phyloP scores from a whole-genome alignment of 2,888 invertebrate genomes.

The Cantharis nigra region DNA sequence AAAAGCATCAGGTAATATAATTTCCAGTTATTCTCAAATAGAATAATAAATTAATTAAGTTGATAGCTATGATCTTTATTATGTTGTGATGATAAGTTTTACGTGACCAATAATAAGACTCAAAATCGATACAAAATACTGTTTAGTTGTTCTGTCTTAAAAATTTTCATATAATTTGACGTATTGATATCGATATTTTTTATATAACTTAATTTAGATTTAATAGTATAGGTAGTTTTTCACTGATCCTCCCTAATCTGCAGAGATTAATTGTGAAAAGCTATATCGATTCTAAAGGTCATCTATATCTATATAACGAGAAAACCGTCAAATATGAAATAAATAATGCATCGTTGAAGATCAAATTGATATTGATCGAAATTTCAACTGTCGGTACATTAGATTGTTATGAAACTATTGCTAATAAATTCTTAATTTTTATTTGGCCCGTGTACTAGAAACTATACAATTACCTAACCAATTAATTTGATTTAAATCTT shows the following conservation, averaged over 20 bases:
- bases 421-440: neutral
- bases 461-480: neutral
- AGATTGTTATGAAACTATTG: neutral
- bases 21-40: neutral
- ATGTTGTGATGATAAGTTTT: too few relatives aligned
- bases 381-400: neutral
- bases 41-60: neutral
- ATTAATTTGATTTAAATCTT: neutral
- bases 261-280: neutral
- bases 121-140: neutral
- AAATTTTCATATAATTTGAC: neutral
- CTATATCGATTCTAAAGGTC: neutral
- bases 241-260: neutral
- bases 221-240: neutral
- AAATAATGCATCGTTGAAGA: neutral
- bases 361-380: neutral
- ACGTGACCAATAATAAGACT: neutral
- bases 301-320: neutral
- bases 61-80: neutral
- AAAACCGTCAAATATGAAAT: neutral
- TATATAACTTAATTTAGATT: neutral
- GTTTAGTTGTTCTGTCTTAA: neutral
- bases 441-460: neutral
- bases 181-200: neutral
- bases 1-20: conserved; percentile 1